These are phyloP conservation scores for Oasisia sp. DNA, from an alignment of 2,888 invertebrate genomes.

Conservation along the genomic window DNA sequence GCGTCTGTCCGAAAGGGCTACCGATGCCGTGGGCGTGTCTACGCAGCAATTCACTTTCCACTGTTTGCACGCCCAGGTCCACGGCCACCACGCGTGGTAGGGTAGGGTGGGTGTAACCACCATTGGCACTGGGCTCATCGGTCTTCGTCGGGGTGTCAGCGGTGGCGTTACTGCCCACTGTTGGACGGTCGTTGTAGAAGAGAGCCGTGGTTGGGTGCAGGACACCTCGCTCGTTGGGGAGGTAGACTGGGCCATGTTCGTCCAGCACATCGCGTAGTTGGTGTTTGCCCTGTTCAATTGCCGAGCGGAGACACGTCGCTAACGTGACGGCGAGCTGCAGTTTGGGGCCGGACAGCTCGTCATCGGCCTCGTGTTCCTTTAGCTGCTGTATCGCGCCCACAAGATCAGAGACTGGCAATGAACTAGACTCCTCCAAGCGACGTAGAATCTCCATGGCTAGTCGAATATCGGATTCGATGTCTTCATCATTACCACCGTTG, in stretches of 20 bases:
- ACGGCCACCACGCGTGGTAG: conserved; percentile 45
- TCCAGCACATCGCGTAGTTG: conserved; percentile 33
- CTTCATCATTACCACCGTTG: not conserved
- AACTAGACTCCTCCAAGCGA: not conserved
- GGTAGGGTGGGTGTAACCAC: conserved; percentile 37
- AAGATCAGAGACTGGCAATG: too few relatives aligned
- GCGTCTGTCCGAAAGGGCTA: conserved; percentile 55
- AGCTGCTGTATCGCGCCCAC: too few relatives aligned
- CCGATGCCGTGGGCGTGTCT: conserved; percentile 40
- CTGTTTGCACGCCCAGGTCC: conserved; percentile 43
- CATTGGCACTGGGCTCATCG: too few relatives aligned
- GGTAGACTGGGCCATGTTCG: conserved; percentile 38
- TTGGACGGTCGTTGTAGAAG: conserved; percentile 50
- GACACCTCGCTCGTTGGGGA: conserved; percentile 46
- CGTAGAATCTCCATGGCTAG: not conserved
- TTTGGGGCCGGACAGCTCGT: conserved; percentile 28
- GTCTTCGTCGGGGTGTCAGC: conserved; percentile 33
- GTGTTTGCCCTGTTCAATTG: too few relatives aligned
- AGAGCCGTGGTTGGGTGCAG: conserved; percentile 43
- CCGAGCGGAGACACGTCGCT: conserved; percentile 26
- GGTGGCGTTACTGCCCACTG: conserved; percentile 28
- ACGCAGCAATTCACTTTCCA: conserved; percentile 37
- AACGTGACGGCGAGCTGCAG: conserved; percentile 34
- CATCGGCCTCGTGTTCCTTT: too few relatives aligned
- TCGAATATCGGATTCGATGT: not conserved